Conservation (phyloP, 2,888 invertebrate species). For the Thyatira batis region DNA sequence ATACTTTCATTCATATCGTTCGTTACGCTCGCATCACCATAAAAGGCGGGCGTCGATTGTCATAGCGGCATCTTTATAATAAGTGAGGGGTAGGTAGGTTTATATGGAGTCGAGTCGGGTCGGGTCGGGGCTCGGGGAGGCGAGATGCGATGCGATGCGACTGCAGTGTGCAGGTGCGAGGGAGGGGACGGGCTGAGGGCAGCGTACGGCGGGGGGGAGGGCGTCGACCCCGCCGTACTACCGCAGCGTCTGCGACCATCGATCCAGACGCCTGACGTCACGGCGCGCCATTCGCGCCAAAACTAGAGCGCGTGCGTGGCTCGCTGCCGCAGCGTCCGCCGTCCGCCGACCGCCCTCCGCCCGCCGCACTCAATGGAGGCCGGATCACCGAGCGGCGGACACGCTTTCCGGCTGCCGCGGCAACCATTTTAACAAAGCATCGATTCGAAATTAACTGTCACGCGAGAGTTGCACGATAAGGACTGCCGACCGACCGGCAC, state of each 20-base stretch:
- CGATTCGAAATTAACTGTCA: constrained; percentile 63
- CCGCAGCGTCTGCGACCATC: constrained; percentile 83
- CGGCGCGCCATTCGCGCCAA: constrained; percentile 81
- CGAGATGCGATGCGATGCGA: constrained; percentile 77
- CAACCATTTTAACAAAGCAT: constrained; percentile 57
- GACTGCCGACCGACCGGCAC: constrained; percentile 38
- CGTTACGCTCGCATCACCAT: constrained; percentile 67
- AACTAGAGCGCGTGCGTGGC: constrained; percentile 78
- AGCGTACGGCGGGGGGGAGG: constrained; percentile 60
- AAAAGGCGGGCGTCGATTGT: constrained; percentile 67
- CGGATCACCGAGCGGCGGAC: constrained; percentile 70
- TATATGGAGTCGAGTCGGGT: constrained; percentile 31
- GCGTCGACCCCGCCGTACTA: constrained; percentile 80
- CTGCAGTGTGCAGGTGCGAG: constrained; percentile 77
- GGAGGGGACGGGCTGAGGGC: constrained; percentile 48
- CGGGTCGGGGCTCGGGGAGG: constrained; percentile 47
- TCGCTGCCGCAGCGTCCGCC: constrained; percentile 73
- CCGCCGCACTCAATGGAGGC: constrained; percentile 77
- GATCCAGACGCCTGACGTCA: constrained; percentile 82
- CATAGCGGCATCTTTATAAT: constrained; percentile 53
- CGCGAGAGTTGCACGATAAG: constrained; percentile 58
- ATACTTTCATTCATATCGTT: constrained; percentile 68
- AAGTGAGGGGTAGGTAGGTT: constrained; percentile 56
- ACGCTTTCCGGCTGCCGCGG: constrained; percentile 66
- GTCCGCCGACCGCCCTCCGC: constrained; percentile 75